These are phyloP conservation scores for Channa argus DNA, from an alignment of 2,113 vertebrate species.

Conservation along the genomic window DNA sequence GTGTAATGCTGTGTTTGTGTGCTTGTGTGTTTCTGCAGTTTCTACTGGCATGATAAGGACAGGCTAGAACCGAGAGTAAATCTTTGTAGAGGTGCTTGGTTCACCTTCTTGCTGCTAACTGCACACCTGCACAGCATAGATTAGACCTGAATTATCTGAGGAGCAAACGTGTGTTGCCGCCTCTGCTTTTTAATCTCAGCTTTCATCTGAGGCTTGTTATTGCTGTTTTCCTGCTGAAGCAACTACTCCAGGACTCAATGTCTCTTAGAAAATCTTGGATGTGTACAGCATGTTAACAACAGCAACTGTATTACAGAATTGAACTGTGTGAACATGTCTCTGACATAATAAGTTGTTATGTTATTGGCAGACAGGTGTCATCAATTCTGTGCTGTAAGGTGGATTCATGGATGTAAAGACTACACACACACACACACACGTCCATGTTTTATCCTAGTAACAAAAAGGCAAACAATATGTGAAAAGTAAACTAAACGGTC, in stretches of 20 bases:
- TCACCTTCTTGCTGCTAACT: conserved; percentile 60
- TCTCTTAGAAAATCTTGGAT: conserved; percentile 49
- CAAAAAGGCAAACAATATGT: no score
- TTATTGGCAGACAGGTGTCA: no score
- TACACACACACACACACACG: no score
- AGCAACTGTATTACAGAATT: conserved; percentile 2
- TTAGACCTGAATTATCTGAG: conserved; percentile 79
- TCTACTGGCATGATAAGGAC: conserved; percentile 50
- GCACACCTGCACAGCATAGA: conserved; percentile 77
- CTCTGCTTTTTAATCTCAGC: conserved; percentile 64
- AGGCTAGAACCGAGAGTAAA: conserved; percentile 61
- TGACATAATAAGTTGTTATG: conserved; percentile 5
- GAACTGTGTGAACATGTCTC: neutral
- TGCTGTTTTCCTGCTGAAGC: conserved; percentile 61
- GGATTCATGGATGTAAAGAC: neutral
- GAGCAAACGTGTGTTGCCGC: conserved; percentile 60
- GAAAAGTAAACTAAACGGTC: no score
- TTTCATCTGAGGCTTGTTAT: conserved; percentile 75
- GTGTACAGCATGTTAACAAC: conserved; percentile 49
- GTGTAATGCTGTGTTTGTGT: conserved; percentile 13
- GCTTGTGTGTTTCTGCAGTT: conserved; percentile 30
- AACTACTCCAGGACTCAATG: conserved; percentile 44
- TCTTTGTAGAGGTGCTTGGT: conserved; percentile 62
- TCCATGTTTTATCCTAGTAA: no score
- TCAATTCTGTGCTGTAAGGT: neutral